Percentiles rank a stretch among this genome's conserved stretches.
These are phyloP conservation scores for Pachyseris speciosa DNA, from an alignment of 64 coral and sea anemone species.

Conservation along the genomic window DNA sequence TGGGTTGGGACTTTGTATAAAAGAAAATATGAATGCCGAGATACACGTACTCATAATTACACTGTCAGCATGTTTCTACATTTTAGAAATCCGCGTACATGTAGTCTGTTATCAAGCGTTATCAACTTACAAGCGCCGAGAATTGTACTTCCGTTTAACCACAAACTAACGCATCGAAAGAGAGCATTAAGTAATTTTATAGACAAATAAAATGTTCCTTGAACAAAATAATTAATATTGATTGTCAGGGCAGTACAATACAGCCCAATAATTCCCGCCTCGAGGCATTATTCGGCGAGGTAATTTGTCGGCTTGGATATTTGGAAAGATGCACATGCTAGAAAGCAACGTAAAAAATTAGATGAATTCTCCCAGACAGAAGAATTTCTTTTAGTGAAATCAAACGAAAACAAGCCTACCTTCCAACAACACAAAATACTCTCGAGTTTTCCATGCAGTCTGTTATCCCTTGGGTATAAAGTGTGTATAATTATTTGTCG, in stretches of 20 bases:
- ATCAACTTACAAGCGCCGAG: no score
- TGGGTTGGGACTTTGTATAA: not conserved
- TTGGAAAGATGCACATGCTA: no score
- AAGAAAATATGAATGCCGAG: no score
- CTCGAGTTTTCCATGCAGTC: not conserved
- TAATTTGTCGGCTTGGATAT: no score
- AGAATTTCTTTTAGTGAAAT: not conserved
- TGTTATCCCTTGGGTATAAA: not conserved
- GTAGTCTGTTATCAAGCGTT: no score
- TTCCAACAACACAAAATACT: slow-evolving; percentile 40
- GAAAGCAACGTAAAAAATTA: not conserved
- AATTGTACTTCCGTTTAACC: no score
- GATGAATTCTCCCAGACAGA: not conserved
- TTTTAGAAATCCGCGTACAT: no score
- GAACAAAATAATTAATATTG: not conserved
- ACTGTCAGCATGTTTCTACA: no score
- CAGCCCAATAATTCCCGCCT: no score
- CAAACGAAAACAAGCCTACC: not conserved
- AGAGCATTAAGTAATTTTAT: not conserved
- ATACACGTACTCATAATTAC: not conserved
- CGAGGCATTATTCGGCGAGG: not conserved
- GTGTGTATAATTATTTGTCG: not conserved
- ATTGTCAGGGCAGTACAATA: not conserved
- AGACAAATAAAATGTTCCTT: not conserved
- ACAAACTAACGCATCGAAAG: not conserved